These are phyloP conservation scores for Myanophis thanlyinensis DNA, from an alignment of 2,113 vertebrate genomes.

Conservation along the genomic window DNA sequence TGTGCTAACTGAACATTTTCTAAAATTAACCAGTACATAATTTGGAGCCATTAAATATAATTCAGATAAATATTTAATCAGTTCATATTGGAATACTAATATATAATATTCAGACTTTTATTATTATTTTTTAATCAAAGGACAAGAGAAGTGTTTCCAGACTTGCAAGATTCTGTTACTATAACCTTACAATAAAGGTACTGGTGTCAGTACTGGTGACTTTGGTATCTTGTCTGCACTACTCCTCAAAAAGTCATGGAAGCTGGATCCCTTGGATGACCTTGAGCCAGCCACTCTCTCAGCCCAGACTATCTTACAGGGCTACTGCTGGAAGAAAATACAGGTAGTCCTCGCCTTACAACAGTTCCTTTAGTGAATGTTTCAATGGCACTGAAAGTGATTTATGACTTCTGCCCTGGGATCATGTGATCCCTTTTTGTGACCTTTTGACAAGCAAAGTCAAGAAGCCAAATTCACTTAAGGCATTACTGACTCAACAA, in stretches of 20 bases:
- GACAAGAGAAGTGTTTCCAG: not conserved
- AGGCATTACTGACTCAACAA: not conserved
- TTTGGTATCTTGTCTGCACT: not conserved
- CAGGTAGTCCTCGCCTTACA: not conserved
- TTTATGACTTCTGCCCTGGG: not conserved
- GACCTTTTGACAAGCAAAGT: not conserved
- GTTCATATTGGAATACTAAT: not conserved
- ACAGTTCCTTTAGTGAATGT: not conserved
- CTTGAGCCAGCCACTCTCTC: not conserved
- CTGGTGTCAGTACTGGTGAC: not conserved
- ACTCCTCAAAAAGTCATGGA: not conserved
- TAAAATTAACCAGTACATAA: not conserved
- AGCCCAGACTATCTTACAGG: not conserved
- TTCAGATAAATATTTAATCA: fast-evolving
- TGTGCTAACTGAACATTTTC: not conserved
- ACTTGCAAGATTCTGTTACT: not conserved
- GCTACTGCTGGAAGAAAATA: not conserved
- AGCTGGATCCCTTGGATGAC: not conserved
- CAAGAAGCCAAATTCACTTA: not conserved
- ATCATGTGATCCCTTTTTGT: not conserved
- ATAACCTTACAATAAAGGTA: not conserved
- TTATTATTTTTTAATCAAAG: not conserved
- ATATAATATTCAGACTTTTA: not conserved
- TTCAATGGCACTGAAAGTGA: not conserved
- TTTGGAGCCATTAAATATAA: not conserved